Conservation (phyloP, 2,113 vertebrate species). For the Thinocorus orbignyianus region DNA sequence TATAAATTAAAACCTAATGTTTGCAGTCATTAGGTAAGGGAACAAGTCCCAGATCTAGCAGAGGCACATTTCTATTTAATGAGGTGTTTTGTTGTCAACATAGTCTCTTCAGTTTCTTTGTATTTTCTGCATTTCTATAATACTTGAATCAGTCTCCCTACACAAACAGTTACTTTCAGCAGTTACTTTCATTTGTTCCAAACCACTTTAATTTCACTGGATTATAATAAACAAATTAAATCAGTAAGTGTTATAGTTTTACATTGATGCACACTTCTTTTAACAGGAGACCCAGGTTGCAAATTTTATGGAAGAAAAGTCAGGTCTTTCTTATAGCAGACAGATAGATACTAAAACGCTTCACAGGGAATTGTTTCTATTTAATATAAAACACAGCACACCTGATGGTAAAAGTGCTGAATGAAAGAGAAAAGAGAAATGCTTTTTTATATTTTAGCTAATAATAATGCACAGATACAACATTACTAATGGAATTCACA, state of each 20-base stretch:
- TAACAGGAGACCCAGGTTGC: not conserved
- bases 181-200: not conserved
- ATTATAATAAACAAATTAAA: not conserved
- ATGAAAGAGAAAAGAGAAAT: not conserved
- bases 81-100: not conserved
- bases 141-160: not conserved
- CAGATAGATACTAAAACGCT: not conserved
- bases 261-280: not conserved
- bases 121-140: not conserved
- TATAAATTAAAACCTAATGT: not conserved
- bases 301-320: not conserved
- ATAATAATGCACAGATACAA: not conserved
- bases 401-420: not conserved
- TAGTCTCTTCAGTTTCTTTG: not conserved
- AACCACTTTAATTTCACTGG: not conserved
- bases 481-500: not conserved
- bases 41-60: not conserved
- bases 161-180: not conserved
- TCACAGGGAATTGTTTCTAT: not conserved
- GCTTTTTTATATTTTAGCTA: not conserved
- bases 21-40: not conserved
- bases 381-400: not conserved
- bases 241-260: not conserved
- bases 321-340: not conserved
- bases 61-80: not conserved